phyloP scores from a whole-genome alignment of 2,797 vertebrate species.

The Scleropages formosus region DNA sequence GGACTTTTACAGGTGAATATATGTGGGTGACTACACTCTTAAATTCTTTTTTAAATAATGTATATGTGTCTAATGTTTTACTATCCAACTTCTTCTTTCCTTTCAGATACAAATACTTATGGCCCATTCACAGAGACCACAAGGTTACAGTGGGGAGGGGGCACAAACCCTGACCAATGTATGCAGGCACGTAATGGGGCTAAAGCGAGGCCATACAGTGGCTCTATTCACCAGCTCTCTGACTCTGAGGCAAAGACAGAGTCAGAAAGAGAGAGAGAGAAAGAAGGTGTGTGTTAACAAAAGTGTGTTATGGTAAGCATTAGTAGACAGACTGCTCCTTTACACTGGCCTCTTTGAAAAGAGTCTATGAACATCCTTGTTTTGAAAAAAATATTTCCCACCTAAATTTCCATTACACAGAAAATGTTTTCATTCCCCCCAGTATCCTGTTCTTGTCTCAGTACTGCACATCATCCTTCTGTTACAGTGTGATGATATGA shows the following conservation, averaged over 20 bases:
- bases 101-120: not conserved
- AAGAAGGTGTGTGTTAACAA: conserved; percentile 22
- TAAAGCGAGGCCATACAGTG: conserved; percentile 49
- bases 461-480: conserved; percentile 22
- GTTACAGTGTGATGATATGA: conserved; percentile 38
- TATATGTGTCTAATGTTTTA: too few relatives aligned
- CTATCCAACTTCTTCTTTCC: too few relatives aligned
- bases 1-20: too few relatives aligned
- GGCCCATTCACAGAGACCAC: too few relatives aligned
- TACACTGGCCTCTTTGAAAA: conserved; percentile 63
- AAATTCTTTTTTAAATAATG: too few relatives aligned
- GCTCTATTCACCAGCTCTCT: conserved; percentile 55
- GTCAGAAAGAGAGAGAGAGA: conserved; percentile 27
- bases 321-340: conserved; percentile 63
- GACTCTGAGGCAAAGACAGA: not conserved
- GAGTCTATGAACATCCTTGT: conserved; percentile 64
- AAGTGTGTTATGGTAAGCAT: conserved; percentile 58
- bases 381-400: conserved; percentile 60
- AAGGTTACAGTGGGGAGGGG: conserved; percentile 30
- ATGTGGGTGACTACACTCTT: too few relatives aligned
- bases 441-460: not conserved
- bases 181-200: conserved; percentile 38
- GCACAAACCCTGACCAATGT: conserved; percentile 41
- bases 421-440: conserved; percentile 58
- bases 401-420: conserved; percentile 53